These are phyloP conservation scores for Dryococelus australis DNA, from an alignment of 2,888 invertebrate genomes.

Conservation along the genomic window DNA sequence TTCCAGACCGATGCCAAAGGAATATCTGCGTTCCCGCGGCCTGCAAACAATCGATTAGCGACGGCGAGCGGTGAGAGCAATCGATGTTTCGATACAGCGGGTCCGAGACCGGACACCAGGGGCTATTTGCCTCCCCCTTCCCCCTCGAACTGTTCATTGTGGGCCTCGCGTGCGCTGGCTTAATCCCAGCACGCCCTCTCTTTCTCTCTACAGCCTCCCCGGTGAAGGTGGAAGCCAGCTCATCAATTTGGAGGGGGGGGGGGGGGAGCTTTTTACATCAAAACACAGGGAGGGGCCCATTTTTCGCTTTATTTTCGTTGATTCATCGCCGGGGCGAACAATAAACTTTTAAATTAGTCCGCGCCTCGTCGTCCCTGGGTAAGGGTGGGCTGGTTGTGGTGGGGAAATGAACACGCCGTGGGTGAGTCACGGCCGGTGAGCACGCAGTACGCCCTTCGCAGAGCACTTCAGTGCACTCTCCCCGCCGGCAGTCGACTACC, in stretches of 20 bases:
- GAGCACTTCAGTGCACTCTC: too few relatives aligned
- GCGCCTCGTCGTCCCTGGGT: background rate
- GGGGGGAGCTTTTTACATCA: background rate
- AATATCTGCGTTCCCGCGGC: background rate
- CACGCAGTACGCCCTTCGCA: too few relatives aligned
- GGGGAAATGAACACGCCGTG: too few relatives aligned
- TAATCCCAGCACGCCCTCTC: background rate
- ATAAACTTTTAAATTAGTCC: conserved; percentile 16
- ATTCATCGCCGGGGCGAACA: background rate
- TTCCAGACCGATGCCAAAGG: background rate
- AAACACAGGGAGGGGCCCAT: conserved; percentile 12
- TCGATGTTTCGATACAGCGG: background rate
- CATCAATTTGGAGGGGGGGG: background rate
- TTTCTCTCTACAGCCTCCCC: background rate
- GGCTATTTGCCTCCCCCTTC: background rate
- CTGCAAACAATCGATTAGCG: background rate
- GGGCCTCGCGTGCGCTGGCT: background rate
- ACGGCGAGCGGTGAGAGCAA: background rate
- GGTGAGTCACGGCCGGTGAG: too few relatives aligned
- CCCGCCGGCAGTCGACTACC: too few relatives aligned
- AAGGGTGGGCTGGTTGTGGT: too few relatives aligned
- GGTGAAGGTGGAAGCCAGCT: background rate
- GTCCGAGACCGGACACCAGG: background rate
- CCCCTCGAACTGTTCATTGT: too few relatives aligned
- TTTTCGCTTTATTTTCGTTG: background rate